A percentile compares a stretch with the other conserved stretches of the same genome.
phyloP scores from a whole-genome alignment of 1,140 invertebrate genomes.

The Nephotettix cincticeps region DNA sequence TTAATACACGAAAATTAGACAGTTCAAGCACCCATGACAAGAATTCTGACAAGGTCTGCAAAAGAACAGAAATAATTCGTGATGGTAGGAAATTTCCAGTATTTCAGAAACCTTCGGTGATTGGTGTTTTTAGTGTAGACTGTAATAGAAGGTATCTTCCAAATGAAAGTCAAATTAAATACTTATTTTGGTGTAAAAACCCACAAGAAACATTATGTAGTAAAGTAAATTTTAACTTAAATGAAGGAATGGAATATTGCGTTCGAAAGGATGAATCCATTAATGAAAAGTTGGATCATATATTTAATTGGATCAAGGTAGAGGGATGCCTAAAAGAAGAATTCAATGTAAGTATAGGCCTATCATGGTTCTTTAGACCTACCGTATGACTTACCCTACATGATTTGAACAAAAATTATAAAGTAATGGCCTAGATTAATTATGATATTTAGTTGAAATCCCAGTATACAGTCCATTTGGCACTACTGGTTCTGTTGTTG shows the following conservation, averaged over 20 bases:
- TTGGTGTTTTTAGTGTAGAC: conserved; percentile 54
- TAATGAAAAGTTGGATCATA: conserved; percentile 49
- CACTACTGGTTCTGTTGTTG: too few relatives aligned
- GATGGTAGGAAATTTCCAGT: conserved; percentile 44
- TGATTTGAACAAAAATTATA: too few relatives aligned
- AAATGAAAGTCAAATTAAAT: conserved; percentile 52
- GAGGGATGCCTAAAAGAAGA: conserved; percentile 44
- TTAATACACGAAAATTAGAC: too few relatives aligned
- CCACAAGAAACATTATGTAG: conserved; percentile 51
- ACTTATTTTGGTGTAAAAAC: conserved; percentile 44
- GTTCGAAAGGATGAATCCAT: conserved; percentile 44
- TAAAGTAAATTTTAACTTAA: conserved; percentile 46
- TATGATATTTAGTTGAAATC: too few relatives aligned
- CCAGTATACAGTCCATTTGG: too few relatives aligned
- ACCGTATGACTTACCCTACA: too few relatives aligned
- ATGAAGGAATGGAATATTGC: conserved; percentile 41
- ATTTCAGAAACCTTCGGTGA: conserved; percentile 49
- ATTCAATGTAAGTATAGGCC: conserved; percentile 26
- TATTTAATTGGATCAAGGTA: conserved; percentile 52
- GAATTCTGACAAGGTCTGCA: too few relatives aligned
- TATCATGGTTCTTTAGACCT: too few relatives aligned
- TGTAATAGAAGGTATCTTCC: conserved; percentile 42
- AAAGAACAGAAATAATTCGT: conserved; percentile 1
- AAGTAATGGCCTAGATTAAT: too few relatives aligned
- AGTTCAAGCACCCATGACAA: too few relatives aligned